Conservation (phyloP, 2,888 invertebrate species). For the Plagodis pulveraria region DNA sequence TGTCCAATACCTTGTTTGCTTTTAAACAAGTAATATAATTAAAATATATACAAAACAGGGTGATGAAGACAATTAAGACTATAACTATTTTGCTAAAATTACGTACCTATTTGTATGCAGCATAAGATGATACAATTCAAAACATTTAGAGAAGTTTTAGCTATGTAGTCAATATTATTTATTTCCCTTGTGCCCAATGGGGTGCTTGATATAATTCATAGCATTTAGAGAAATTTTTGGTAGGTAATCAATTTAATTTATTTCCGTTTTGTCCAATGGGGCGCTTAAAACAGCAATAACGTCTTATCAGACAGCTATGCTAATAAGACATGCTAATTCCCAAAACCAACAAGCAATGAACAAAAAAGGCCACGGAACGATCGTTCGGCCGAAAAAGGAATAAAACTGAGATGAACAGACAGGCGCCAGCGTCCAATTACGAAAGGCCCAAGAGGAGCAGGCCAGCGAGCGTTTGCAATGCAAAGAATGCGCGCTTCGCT, state of each 20-base stretch:
- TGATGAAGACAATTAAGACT: background rate
- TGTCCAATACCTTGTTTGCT: background rate
- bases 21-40: background rate
- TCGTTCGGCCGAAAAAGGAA: conserved; percentile 69
- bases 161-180: background rate
- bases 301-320: conserved; percentile 79
- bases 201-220: conserved; percentile 50
- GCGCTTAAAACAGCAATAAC: conserved; percentile 78
- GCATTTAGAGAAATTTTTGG: background rate
- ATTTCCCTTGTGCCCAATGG: conserved; percentile 9
- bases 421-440: conserved; percentile 82
- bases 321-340: conserved; percentile 85
- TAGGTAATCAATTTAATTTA: background rate
- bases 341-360: conserved; percentile 80
- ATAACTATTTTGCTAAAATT: no score
- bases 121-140: no score
- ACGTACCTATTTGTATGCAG: no score
- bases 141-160: no score
- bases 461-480: conserved; percentile 26
- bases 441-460: conserved; percentile 12
- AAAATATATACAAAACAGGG: background rate
- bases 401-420: conserved; percentile 66
- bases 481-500: conserved; percentile 48
- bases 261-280: conserved; percentile 26
- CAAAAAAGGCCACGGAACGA: conserved; percentile 57